Percentiles rank a stretch among this genome's conserved stretches.
phyloP scores from a whole-genome alignment of 1,140 invertebrate genomes.

The Tachypleus tridentatus region DNA sequence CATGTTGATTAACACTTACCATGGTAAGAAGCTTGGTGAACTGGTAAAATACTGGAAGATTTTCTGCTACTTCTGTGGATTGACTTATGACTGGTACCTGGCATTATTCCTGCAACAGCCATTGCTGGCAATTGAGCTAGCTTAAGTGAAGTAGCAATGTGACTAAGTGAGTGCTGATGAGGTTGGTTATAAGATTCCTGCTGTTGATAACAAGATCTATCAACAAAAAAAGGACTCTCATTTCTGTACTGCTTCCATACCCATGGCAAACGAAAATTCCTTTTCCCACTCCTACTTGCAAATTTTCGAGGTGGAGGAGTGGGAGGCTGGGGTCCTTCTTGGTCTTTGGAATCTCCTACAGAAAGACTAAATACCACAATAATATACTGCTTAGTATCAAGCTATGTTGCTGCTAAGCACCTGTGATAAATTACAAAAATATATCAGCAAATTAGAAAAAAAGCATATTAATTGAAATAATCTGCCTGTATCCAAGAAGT shows the following conservation, averaged over 20 bases:
- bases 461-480: too few species aligned
- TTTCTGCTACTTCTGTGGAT: too few species aligned
- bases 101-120: constrained; percentile 57
- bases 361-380: constrained; percentile 8
- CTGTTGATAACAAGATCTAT: too few species aligned
- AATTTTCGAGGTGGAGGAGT: constrained; percentile 14
- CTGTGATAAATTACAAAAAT: too few species aligned
- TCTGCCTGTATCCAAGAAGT: too few species aligned
- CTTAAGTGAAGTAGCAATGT: constrained; percentile 55
- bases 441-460: too few species aligned
- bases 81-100: constrained; percentile 26
- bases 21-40: constrained; percentile 54
- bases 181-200: too few species aligned
- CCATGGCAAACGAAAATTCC: constrained; percentile 29
- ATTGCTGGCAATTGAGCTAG: constrained; percentile 62
- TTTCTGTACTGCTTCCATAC: constrained; percentile 37
- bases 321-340: constrained; percentile 6
- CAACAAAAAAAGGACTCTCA: background rate
- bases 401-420: too few species aligned
- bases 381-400: background rate
- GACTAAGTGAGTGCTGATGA: constrained; percentile 21
- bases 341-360: constrained; percentile 13
- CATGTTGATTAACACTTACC: constrained; percentile 40
- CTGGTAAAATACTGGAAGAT: constrained; percentile 29
- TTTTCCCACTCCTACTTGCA: constrained; percentile 1